These are phyloP conservation scores for Sphaeridia pumilis DNA, from an alignment of 2,888 invertebrate genomes.

Conservation along the genomic window DNA sequence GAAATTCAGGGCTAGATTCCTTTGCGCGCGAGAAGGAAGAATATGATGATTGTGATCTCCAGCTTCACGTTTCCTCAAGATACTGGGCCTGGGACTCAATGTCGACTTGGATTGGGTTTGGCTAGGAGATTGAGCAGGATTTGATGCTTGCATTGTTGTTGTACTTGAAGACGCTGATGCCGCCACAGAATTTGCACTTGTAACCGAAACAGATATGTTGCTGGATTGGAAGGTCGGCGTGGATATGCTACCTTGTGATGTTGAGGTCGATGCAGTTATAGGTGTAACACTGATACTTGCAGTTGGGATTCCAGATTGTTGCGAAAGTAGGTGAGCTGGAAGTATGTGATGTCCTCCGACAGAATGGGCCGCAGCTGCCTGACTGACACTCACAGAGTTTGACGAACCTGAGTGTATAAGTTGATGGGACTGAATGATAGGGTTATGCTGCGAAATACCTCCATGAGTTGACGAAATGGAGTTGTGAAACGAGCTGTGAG, in stretches of 20 bases:
- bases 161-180: slow-evolving; percentile 18
- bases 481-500: slow-evolving; percentile 24
- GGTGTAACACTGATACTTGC: slow-evolving; percentile 26
- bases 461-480: too few relatives aligned
- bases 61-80: slow-evolving; percentile 68
- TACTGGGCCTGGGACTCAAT: slow-evolving; percentile 58
- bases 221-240: background rate
- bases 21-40: slow-evolving; percentile 50
- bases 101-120: slow-evolving; percentile 46
- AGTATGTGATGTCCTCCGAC: slow-evolving; percentile 23
- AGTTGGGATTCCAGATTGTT: slow-evolving; percentile 24
- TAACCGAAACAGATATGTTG: slow-evolving; percentile 17
- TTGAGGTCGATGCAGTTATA: slow-evolving; percentile 11
- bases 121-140: slow-evolving; percentile 36
- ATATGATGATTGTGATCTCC: slow-evolving; percentile 33
- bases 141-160: slow-evolving; percentile 29
- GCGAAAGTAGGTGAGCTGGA: slow-evolving; percentile 32
- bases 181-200: slow-evolving; percentile 16
- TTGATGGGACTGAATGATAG: slow-evolving; percentile 10
- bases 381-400: slow-evolving; percentile 6
- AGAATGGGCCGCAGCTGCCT: slow-evolving; percentile 7
- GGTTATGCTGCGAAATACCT: slow-evolving; percentile 12
- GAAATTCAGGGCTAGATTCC: slow-evolving; percentile 47
- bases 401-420: background rate
- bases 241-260: background rate